Conservation (phyloP, 2,888 invertebrate genomes). For the Rhingia campestris region DNA sequence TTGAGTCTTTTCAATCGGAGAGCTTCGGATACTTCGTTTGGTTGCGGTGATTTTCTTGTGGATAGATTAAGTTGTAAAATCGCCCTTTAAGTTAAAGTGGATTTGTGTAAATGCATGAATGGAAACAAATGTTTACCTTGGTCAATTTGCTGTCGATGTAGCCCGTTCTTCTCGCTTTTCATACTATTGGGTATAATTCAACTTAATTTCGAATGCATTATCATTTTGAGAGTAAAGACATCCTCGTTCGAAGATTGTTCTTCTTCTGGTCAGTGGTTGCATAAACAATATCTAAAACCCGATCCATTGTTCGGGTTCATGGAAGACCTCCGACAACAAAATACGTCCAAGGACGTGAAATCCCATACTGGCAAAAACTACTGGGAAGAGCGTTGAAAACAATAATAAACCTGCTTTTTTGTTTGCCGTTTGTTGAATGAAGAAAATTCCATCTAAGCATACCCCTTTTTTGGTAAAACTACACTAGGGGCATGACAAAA, state of each 20-base stretch:
- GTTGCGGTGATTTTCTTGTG: neutral
- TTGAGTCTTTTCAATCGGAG: conserved; percentile 7
- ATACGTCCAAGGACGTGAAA: conserved; percentile 51
- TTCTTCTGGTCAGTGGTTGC: conserved; percentile 55
- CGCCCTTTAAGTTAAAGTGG: neutral
- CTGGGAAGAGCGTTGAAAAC: conserved; percentile 63
- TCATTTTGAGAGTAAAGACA: conserved; percentile 25
- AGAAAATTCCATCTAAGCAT: conserved; percentile 54
- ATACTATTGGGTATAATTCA: neutral
- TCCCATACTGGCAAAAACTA: conserved; percentile 56
- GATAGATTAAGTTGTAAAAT: conserved; percentile 44
- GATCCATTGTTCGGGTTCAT: conserved; percentile 1
- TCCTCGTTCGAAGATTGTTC: conserved; percentile 31
- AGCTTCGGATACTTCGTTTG: neutral
- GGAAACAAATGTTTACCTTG: neutral
- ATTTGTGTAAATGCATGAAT: neutral
- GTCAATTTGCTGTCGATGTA: neutral
- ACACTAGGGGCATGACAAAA: conserved; percentile 11
- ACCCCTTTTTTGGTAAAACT: conserved; percentile 24
- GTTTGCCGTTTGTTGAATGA: conserved; percentile 15
- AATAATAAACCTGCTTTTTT: conserved; percentile 60
- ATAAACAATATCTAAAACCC: conserved; percentile 33
- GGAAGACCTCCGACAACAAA: neutral
- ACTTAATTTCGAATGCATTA: conserved; percentile 51
- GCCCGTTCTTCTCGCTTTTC: neutral